A percentile compares a stretch with the other conserved stretches of the same genome.
phyloP scores from a whole-genome alignment of 2,113 vertebrate genomes.

The Oreocharis arfaki region DNA sequence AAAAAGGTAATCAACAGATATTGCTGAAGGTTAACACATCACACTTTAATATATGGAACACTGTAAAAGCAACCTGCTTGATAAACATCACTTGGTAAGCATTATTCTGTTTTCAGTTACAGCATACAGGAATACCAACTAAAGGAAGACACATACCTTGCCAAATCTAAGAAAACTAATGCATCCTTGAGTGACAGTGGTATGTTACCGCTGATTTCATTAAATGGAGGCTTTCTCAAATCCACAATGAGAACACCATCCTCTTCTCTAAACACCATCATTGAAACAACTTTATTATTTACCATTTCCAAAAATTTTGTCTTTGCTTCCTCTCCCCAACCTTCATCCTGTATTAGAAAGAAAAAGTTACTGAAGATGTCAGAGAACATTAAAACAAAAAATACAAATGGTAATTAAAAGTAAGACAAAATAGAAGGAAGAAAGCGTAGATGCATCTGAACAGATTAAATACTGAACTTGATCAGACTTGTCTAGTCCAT shows the following conservation, averaged over 20 bases:
- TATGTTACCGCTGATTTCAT: conserved; percentile 69
- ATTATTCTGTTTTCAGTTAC: background rate
- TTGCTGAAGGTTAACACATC: background rate
- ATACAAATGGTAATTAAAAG: background rate
- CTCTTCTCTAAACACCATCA: conserved; percentile 81
- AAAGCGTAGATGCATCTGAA: background rate
- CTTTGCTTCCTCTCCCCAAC: conserved; percentile 79
- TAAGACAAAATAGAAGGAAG: background rate
- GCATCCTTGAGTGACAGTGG: conserved; percentile 84
- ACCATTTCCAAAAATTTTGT: conserved; percentile 77
- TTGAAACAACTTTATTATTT: conserved; percentile 77
- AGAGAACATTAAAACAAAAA: background rate
- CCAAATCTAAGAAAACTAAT: conserved; percentile 85
- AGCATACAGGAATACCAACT: background rate
- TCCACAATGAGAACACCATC: conserved; percentile 84
- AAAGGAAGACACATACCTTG: conserved; percentile 76
- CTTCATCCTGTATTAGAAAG: conserved; percentile 67
- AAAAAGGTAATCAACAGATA: background rate
- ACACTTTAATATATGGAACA: background rate
- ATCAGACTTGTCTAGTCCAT: background rate
- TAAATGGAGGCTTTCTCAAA: conserved; percentile 79
- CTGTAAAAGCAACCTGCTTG: background rate
- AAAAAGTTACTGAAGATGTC: background rate
- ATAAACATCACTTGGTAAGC: background rate
- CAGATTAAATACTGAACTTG: background rate